Conservation (phyloP, 2,888 invertebrate genomes). For the Drosophila affinis region DNA sequence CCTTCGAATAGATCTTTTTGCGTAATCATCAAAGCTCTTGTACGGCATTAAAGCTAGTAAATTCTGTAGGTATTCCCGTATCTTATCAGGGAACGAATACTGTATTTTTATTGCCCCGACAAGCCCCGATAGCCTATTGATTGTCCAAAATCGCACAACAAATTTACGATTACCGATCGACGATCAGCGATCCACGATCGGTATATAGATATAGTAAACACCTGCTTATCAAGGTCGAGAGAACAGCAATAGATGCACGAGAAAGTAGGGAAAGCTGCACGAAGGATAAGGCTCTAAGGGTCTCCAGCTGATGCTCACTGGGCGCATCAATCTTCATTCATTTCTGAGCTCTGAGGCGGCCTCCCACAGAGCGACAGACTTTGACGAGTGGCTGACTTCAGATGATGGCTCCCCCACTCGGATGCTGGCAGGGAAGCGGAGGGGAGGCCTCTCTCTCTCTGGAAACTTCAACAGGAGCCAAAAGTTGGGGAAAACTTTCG, state of each 20-base stretch:
- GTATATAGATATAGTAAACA: slow-evolving; percentile 12
- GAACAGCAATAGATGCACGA: neutral
- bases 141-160: slow-evolving; percentile 33
- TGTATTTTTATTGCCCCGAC: slow-evolving; percentile 25
- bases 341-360: slow-evolving; percentile 15
- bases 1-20: slow-evolving; percentile 17
- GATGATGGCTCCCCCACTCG: neutral
- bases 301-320: slow-evolving; percentile 18
- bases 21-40: slow-evolving; percentile 16
- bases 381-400: slow-evolving; percentile 19
- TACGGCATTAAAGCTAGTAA: slow-evolving; percentile 9
- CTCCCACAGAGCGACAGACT: slow-evolving; percentile 17
- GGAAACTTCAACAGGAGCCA: slow-evolving; percentile 15
- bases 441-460: too few species aligned
- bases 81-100: slow-evolving; percentile 35
- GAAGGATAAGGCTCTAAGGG: neutral
- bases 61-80: slow-evolving; percentile 4
- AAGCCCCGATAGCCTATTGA: slow-evolving; percentile 39
- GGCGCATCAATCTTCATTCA: slow-evolving; percentile 28
- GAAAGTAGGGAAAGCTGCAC: too few species aligned
- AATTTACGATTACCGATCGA: slow-evolving; percentile 32
- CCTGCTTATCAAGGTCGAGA: slow-evolving; percentile 19
- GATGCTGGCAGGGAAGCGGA: too few species aligned
- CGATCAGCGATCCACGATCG: neutral
- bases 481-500: slow-evolving; percentile 36